A percentile compares a stretch with the other conserved stretches of the same genome.
Conservation (phyloP, 1,140 invertebrate genomes). For the Temnothorax curvispinosus region DNA sequence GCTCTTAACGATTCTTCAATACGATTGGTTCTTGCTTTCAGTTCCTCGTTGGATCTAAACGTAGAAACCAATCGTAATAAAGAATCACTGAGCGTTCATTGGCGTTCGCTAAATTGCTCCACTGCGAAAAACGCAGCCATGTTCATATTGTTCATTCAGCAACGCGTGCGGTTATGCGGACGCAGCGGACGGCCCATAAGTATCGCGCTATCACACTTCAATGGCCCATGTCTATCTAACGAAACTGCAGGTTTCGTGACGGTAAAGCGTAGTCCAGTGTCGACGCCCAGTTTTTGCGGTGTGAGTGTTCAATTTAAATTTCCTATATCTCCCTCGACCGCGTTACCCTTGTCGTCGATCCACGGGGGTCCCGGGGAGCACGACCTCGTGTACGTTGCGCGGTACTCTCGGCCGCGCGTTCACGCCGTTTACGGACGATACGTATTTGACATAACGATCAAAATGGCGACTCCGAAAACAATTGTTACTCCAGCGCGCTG, state of each 20-base stretch:
- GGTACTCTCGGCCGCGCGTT: background rate
- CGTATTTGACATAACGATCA: conserved; percentile 72
- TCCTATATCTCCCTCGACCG: conserved; percentile 42
- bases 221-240: background rate
- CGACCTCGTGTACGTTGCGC: background rate
- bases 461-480: conserved; percentile 81
- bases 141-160: no score
- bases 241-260: conserved; percentile 60
- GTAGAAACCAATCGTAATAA: no score
- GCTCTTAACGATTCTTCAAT: no score
- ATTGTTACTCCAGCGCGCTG: conserved; percentile 68
- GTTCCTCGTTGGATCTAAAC: no score
- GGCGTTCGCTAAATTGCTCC: no score
- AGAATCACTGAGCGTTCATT: no score
- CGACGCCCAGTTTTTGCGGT: conserved; percentile 81
- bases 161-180: no score
- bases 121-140: no score
- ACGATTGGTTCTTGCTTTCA: no score
- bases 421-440: background rate
- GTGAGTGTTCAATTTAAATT: conserved; percentile 78
- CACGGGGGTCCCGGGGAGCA: background rate
- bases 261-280: conserved; percentile 70
- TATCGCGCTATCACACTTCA: no score
- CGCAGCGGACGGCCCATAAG: no score
- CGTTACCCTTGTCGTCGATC: background rate